Base-by-base conservation (phyloP, 2,113 vertebrate species). In the Sterrhoptilus dennistouni region DNA sequence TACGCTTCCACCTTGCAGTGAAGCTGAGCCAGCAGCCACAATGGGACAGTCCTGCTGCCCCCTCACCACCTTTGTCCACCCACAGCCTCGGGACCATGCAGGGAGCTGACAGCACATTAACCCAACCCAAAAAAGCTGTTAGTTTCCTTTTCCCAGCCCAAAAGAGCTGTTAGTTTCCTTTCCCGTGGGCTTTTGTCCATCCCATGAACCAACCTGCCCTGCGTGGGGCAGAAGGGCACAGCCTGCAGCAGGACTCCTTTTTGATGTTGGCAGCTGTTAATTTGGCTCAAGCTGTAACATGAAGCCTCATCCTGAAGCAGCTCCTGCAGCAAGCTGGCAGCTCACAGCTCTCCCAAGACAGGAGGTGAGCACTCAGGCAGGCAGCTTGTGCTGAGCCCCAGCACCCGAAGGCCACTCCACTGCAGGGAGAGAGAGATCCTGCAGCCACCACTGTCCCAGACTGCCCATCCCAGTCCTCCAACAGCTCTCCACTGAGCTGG, bases 171-270 rank as follows among this genome's bases (percentile, higher is more conserved):
- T 35, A 2, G 2, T 44, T 95, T 75, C 74, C 68, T 90, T 70
- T 85, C 74, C 42, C 0, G 0, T 88, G 70, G 44, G 35, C 52
- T 68, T 92, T 52, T 66, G 70, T 72, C 85, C 82, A 42, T 61
- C 22, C 66, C 49, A 23, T 40, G 56, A 87, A 13, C 33, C 2
- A 4, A 14, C 40, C 17, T n/a, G 61, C 70, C 22, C 53, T 68
- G 44, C 40, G 19, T 29, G 61, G 40, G 86, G 76, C 76, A 83
- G 86, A 76, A 78, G 84, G 61, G 23, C 61, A 5, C 45, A 79
- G 78, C 95, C 92, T 87, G 90, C 84, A 91, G 95, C 85, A 84
- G 95, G 94, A 80, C 94, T 87, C 60, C 84, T 87, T 71, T 91
- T 78, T 90, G 90, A 65, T 68, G 78, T 87, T 85, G 88, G 90